These are phyloP conservation scores for Melopsittacus undulatus DNA, from an alignment of 2,797 vertebrate species.

Conservation along the genomic window DNA sequence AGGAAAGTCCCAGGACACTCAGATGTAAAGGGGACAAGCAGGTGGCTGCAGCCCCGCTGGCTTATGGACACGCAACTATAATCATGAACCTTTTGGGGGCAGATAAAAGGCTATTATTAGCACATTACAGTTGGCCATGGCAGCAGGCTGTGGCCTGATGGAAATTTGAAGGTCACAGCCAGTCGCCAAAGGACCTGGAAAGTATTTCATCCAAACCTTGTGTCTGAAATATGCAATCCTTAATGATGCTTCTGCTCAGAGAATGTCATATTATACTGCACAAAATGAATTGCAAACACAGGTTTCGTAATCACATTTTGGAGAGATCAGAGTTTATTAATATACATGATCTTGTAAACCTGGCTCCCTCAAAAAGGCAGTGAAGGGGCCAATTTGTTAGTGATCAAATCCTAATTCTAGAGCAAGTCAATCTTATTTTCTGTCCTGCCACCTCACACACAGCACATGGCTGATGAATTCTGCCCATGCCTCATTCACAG, in stretches of 20 bases:
- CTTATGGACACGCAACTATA: fast-evolving
- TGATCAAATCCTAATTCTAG: neutral
- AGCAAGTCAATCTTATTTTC: neutral
- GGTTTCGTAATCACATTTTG: neutral
- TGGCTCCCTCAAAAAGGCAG: neutral
- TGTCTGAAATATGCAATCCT: neutral
- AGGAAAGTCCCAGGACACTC: neutral
- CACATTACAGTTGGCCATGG: fast-evolving
- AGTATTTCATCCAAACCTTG: neutral
- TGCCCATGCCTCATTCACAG: neutral
- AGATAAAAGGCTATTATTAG: neutral
- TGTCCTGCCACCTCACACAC: fast-evolving
- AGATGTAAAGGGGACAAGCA: neutral
- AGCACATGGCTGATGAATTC: fast-evolving
- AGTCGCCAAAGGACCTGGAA: neutral
- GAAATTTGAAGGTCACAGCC: neutral
- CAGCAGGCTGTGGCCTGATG: neutral
- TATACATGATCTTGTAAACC: neutral
- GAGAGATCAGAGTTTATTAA: neutral
- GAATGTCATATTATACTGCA: neutral
- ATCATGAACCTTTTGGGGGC: fast-evolving
- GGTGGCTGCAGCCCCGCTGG: neutral
- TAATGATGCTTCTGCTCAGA: neutral
- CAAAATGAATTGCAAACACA: neutral
- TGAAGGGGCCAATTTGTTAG: neutral